Conservation (phyloP, 1,140 invertebrate species). For the Pollicipes pollicipes region DNA sequence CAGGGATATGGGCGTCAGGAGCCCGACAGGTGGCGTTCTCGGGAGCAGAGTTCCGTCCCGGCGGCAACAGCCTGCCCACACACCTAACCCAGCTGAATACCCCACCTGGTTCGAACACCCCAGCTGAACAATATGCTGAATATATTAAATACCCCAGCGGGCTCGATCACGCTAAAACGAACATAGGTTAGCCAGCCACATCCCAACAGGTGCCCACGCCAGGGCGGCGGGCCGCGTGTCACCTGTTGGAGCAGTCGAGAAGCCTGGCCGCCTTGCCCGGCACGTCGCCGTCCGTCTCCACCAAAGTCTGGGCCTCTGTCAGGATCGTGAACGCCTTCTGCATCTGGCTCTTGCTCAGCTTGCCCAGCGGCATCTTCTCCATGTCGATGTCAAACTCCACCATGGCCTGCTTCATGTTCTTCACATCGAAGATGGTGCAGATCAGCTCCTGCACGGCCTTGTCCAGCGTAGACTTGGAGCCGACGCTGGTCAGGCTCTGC, state of each 20-base stretch:
- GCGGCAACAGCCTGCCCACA: no score
- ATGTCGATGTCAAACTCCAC: conserved; percentile 89
- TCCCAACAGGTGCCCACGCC: no score
- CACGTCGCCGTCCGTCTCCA: not conserved
- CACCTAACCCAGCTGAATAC: no score
- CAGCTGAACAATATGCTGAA: no score
- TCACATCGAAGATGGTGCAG: conserved; percentile 72
- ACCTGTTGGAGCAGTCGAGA: conserved; percentile 18
- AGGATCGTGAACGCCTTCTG: conserved; percentile 57
- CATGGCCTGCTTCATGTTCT: conserved; percentile 79
- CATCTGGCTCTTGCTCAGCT: conserved; percentile 81
- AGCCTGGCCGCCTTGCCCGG: conserved; percentile 10
- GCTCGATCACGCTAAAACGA: no score
- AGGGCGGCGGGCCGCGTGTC: no score
- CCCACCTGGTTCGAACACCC: no score
- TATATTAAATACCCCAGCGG: no score
- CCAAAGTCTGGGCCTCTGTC: not conserved
- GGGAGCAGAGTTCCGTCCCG: no score
- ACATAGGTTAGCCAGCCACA: no score
- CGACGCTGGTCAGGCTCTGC: conserved; percentile 21
- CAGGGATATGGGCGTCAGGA: conserved; percentile 24
- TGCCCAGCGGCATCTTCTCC: conserved; percentile 94
- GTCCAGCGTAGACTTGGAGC: conserved; percentile 45
- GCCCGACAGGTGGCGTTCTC: no score
- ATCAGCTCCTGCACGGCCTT: conserved; percentile 65